Percentiles rank a stretch among this genome's conserved stretches.
Evolutionary conservation across 2,888 invertebrate genomes (phyloP).

Genomic region (Belgica antarctica): DNA sequence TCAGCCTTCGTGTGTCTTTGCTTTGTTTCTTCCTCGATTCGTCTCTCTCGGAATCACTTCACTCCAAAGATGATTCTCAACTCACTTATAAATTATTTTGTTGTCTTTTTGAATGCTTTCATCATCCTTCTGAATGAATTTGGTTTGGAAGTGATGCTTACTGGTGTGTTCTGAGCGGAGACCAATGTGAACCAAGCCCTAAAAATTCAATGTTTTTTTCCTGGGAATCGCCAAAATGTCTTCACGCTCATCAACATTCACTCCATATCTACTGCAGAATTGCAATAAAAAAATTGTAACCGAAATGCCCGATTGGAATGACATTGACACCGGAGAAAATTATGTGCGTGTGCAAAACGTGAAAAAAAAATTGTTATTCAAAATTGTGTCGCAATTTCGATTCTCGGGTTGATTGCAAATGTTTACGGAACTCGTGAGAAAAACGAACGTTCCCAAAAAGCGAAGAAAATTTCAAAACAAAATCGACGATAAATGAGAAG

Average conservation of each 20-base stretch:
- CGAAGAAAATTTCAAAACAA: slow-evolving; percentile 33
- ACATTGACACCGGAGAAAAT: slow-evolving; percentile 15
- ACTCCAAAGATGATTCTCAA: neutral
- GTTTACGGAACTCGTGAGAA: slow-evolving; percentile 17
- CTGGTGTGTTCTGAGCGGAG: neutral
- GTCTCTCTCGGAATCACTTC: neutral
- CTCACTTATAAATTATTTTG: neutral
- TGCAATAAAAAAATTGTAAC: too few species aligned
- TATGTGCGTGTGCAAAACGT: neutral
- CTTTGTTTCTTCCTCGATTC: slow-evolving; percentile 14
- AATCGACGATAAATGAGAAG: slow-evolving; percentile 25
- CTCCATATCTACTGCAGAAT: too few species aligned
- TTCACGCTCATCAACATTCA: too few species aligned
- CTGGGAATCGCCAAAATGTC: too few species aligned
- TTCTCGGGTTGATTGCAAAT: neutral
- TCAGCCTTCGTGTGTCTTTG: slow-evolving; percentile 24
- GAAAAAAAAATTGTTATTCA: slow-evolving; percentile 18
- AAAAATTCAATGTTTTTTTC: too few species aligned
- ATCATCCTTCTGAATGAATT: neutral
- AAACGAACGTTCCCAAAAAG: neutral
- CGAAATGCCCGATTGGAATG: neutral
- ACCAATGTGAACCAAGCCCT: too few species aligned
- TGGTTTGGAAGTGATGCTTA: neutral
- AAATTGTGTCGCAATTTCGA: neutral
- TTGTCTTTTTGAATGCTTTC: neutral